phyloP scores from a whole-genome alignment of 2,797 vertebrate genomes.

The Macrochelys suwanniensis region DNA sequence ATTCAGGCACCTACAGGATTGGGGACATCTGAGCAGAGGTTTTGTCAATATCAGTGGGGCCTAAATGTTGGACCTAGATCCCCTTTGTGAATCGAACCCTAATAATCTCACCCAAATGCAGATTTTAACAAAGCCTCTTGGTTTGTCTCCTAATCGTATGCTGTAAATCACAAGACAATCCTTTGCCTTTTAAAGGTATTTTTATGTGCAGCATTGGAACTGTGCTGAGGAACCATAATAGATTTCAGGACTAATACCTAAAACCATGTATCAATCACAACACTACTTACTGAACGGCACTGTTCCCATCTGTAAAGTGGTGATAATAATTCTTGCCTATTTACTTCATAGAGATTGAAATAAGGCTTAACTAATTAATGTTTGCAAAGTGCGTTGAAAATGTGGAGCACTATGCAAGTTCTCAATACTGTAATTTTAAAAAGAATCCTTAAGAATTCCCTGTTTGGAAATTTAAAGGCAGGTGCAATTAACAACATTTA shows the following conservation, averaged over 20 bases:
- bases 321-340: rapidly evolving
- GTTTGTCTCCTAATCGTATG: background rate
- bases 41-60: too few species aligned
- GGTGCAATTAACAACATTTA: rapidly evolving
- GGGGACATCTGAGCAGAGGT: too few species aligned
- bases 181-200: too few species aligned
- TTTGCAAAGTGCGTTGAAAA: rapidly evolving
- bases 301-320: rapidly evolving
- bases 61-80: too few species aligned
- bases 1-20: too few species aligned
- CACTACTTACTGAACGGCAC: rapidly evolving
- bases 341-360: rapidly evolving
- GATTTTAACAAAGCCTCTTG: background rate
- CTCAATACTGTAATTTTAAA: rapidly evolving
- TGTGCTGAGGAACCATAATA: too few species aligned
- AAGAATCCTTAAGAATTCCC: rapidly evolving
- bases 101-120: too few species aligned
- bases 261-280: background rate
- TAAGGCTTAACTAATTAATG: rapidly evolving
- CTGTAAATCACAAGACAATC: too few species aligned
- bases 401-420: rapidly evolving
- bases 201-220: background rate
- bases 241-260: background rate
- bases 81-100: too few species aligned
- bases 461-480: rapidly evolving